Conservation (phyloP, 2,888 invertebrate genomes). For the Gari tellinella region DNA sequence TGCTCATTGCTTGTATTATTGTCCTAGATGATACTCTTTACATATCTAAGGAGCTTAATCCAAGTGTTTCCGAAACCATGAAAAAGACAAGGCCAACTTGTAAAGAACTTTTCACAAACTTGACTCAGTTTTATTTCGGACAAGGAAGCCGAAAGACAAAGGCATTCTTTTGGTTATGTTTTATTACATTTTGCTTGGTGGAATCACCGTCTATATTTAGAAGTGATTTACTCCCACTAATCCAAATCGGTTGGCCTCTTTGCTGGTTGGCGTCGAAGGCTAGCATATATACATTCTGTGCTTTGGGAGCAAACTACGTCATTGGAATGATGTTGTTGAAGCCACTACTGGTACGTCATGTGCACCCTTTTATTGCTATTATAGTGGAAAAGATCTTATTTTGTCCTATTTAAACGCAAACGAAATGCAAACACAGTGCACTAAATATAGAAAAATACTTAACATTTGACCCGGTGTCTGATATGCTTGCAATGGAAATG, state of each 20-base stretch:
- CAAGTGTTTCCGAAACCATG: too few relatives aligned
- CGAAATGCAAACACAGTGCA: too few relatives aligned
- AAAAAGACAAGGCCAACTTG: background rate
- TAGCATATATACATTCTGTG: slow-evolving; percentile 6
- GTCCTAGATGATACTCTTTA: too few relatives aligned
- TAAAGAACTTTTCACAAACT: slow-evolving; percentile 2
- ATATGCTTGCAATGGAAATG: too few relatives aligned
- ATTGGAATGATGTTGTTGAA: slow-evolving; percentile 15
- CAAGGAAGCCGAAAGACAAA: too few relatives aligned
- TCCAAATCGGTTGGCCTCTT: slow-evolving; percentile 20
- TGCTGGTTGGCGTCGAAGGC: slow-evolving; percentile 2
- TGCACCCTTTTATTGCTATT: too few relatives aligned
- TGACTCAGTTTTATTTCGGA: background rate
- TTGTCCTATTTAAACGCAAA: too few relatives aligned
- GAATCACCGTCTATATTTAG: slow-evolving; percentile 20
- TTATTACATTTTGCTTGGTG: slow-evolving; percentile 17
- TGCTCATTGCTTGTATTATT: background rate
- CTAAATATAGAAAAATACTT: too few relatives aligned
- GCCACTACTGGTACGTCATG: slow-evolving; percentile 2
- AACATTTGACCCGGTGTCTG: too few relatives aligned
- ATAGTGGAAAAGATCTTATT: too few relatives aligned
- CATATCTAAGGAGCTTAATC: too few relatives aligned
- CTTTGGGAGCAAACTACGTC: slow-evolving; percentile 6
- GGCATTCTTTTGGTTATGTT: slow-evolving; percentile 7
- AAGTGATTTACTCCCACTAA: slow-evolving; percentile 16